These are phyloP conservation scores for Hoplostethus atlanticus DNA, from an alignment of 2,797 vertebrate species.

Conservation along the genomic window DNA sequence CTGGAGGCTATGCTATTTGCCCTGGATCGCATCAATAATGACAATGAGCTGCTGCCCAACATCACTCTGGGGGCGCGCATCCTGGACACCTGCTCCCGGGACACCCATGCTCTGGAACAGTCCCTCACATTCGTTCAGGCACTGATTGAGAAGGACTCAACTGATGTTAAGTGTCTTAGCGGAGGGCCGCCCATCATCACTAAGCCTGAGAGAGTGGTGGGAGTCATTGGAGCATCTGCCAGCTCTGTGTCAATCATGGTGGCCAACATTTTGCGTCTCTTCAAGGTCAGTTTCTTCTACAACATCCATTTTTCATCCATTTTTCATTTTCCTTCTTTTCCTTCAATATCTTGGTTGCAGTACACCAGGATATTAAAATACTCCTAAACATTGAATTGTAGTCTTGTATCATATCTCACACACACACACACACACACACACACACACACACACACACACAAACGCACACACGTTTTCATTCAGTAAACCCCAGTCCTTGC, in stretches of 20 bases:
- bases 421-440: conserved; percentile 12
- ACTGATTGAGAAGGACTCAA: conserved; percentile 96
- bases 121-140: conserved; percentile 97
- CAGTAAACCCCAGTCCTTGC: not conserved
- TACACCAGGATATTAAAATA: not conserved
- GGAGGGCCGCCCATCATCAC: conserved; percentile 97
- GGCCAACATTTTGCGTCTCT: conserved; percentile 96
- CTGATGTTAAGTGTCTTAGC: conserved; percentile 93
- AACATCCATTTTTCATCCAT: conserved; percentile 1
- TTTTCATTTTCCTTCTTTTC: conserved; percentile 28
- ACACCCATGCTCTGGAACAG: conserved; percentile 97
- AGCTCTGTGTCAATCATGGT: conserved; percentile 99
- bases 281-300: conserved; percentile 87
- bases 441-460: not conserved
- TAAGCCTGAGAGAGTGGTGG: conserved; percentile 94
- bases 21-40: conserved; percentile 96
- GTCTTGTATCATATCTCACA: conserved; percentile 1
- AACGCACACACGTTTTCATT: not conserved
- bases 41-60: conserved; percentile 95
- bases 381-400: not conserved
- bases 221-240: conserved; percentile 94
- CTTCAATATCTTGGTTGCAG: not conserved
- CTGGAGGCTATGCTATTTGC: conserved; percentile 98
- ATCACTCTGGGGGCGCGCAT: conserved; percentile 96
- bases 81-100: conserved; percentile 96